phyloP scores from a whole-genome alignment of 2,797 vertebrate genomes.

The Tokudaia muenninki region DNA sequence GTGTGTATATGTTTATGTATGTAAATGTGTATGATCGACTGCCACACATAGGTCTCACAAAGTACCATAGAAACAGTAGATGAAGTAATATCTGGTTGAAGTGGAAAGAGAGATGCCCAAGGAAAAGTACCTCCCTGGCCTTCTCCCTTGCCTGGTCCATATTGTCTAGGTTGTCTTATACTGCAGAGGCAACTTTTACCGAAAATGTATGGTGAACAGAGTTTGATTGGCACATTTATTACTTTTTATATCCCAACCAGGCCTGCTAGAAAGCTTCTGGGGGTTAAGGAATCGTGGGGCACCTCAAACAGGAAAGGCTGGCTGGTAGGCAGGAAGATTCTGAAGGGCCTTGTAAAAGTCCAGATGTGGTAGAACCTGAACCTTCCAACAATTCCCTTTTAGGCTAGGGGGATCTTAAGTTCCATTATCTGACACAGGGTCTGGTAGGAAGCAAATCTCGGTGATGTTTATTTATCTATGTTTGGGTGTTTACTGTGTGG shows the following conservation, averaged over 20 bases:
- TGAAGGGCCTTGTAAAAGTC: too few relatives aligned
- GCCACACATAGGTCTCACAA: background rate
- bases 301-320: background rate
- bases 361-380: background rate
- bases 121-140: background rate
- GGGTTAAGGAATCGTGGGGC: background rate
- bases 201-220: background rate
- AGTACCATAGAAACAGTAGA: background rate
- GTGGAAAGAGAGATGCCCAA: background rate
- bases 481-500: background rate
- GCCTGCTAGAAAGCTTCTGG: background rate
- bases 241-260: slow-evolving; percentile 11
- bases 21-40: background rate
- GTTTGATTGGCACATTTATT: background rate
- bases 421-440: background rate
- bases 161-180: background rate
- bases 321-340: background rate
- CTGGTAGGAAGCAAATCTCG: background rate
- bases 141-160: background rate
- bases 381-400: background rate
- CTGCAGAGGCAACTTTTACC: background rate
- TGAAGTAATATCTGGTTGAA: background rate
- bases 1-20: background rate
- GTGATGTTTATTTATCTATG: background rate
- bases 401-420: background rate